These are phyloP conservation scores for Ceryle rudis DNA, from an alignment of 2,797 vertebrate genomes.

Conservation along the genomic window DNA sequence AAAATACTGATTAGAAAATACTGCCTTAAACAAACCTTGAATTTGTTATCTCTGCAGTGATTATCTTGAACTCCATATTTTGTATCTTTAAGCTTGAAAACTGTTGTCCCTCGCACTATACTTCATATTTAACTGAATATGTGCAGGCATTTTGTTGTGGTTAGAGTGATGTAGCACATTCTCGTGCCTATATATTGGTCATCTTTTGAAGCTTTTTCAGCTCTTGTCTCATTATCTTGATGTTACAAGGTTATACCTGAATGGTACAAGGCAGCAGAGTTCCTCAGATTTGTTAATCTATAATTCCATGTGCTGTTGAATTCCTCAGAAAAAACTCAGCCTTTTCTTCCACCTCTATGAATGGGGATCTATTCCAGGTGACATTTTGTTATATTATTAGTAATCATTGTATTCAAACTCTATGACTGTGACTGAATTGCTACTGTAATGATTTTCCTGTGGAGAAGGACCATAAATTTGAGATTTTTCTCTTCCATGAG, in stretches of 20 bases:
- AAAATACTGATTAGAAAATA: neutral
- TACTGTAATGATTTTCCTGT: neutral
- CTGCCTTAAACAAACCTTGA: neutral
- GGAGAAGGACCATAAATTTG: neutral
- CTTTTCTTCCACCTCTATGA: neutral
- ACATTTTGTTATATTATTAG: neutral
- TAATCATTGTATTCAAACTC: neutral
- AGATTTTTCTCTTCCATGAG: neutral
- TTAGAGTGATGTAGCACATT: neutral
- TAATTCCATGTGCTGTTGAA: neutral
- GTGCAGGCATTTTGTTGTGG: neutral
- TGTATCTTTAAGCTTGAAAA: neutral
- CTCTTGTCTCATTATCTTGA: neutral
- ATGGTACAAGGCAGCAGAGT: neutral
- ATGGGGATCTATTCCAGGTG: neutral
- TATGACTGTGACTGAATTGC: neutral
- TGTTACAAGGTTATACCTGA: neutral
- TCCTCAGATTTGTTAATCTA: neutral
- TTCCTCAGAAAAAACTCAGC: neutral
- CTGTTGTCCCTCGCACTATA: neutral
- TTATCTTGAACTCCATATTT: neutral
- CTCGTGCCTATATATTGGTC: neutral
- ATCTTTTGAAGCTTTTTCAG: neutral
- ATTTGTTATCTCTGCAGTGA: neutral
- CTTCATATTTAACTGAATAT: neutral